A percentile compares a stretch with the other conserved stretches of the same genome.
Conservation (phyloP, 1,140 invertebrate species). For the Orius insidiosus region DNA sequence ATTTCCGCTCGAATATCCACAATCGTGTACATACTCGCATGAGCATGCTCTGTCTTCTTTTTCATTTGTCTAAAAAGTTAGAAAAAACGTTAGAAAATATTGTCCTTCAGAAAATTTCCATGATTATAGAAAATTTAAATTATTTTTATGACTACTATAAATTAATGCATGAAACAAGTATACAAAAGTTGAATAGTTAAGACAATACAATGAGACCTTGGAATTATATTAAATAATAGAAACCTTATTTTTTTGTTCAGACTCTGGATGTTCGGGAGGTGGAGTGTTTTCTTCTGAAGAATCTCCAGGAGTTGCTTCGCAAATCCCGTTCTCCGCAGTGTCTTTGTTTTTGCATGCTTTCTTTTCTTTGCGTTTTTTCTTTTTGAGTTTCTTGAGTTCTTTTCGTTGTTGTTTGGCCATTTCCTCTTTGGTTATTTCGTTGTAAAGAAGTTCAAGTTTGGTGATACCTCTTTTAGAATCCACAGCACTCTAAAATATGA, state of each 20-base stretch:
- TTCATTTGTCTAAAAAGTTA: conserved; percentile 1
- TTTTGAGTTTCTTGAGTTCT: conserved; percentile 70
- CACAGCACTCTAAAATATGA: conserved; percentile 53
- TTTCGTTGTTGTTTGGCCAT: conserved; percentile 61
- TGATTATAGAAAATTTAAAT: background rate
- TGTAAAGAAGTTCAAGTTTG: conserved; percentile 63
- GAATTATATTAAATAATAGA: no score
- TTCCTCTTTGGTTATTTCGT: conserved; percentile 69
- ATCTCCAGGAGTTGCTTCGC: background rate
- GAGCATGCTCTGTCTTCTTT: conserved; percentile 29
- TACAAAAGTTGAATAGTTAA: no score
- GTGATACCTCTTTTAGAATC: conserved; percentile 76
- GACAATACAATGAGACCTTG: no score
- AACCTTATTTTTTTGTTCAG: background rate
- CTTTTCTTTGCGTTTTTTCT: conserved; percentile 63
- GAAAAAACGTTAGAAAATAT: background rate
- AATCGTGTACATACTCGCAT: conserved; percentile 58
- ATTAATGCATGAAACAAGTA: background rate
- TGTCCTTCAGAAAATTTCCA: background rate
- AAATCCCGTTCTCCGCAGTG: conserved; percentile 10
- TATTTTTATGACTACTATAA: background rate
- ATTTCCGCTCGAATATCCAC: conserved; percentile 40
- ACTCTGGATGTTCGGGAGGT: background rate
- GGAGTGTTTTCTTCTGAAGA: background rate
- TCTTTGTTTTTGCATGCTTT: conserved; percentile 27